Evolutionary conservation across 2,113 vertebrate genomes (phyloP).

Genomic region (Rhabdornis inornatus): DNA sequence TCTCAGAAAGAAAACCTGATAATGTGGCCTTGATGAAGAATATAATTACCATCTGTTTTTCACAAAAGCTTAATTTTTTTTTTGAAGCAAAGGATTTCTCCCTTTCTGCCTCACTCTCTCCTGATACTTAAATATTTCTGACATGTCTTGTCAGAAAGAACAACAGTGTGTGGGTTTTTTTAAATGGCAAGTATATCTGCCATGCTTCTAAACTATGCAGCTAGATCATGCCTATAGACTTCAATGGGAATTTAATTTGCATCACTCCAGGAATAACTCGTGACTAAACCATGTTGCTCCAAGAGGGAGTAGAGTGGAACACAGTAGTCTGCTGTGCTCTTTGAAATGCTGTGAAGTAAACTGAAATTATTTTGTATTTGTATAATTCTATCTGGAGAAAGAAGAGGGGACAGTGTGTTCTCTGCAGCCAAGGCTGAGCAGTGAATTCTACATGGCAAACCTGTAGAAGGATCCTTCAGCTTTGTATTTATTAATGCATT

Average conservation of each 20-base stretch:
- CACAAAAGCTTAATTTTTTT: background rate
- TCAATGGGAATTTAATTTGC: conserved; percentile 9
- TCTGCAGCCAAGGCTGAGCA: background rate
- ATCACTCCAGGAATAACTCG: conserved; percentile 51
- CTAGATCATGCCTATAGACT: background rate
- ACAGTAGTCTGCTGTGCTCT: background rate
- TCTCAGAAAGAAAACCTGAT: background rate
- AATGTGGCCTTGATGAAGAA: background rate
- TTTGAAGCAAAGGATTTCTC: background rate
- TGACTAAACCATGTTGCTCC: background rate
- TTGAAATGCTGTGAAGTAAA: background rate
- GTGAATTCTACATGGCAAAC: background rate
- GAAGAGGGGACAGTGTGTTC: background rate
- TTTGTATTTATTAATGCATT: background rate
- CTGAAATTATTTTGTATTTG: background rate
- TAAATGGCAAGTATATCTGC: conserved; percentile 3
- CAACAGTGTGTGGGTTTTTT: background rate
- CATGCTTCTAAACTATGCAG: background rate
- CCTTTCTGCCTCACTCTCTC: background rate
- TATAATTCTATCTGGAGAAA: background rate
- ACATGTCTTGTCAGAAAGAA: background rate
- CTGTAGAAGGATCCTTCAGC: background rate
- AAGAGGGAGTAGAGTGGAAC: background rate
- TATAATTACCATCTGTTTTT: background rate
- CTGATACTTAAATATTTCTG: background rate